Evolutionary conservation across 2,113 vertebrate genomes (phyloP), one percentile per base, ranked within the genome.

Genomic region (Cygnus atratus): DNA sequence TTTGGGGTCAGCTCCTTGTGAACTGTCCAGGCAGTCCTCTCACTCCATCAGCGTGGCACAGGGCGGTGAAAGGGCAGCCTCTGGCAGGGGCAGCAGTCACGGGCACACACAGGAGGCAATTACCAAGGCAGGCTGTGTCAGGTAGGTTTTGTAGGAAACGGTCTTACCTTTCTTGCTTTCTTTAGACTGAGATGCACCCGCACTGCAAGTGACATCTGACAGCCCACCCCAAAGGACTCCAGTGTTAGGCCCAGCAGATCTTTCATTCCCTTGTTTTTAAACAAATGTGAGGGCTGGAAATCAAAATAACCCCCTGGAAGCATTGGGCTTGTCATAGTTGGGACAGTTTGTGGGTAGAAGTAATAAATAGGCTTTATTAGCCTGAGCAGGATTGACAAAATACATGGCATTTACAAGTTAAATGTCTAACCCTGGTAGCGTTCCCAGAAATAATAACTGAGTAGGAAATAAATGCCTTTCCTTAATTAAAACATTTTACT

Each of bases 391-490:
- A 65, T 7, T 63, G 62, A 74, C 31, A 79, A 72, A 94, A 75
- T 52, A 26, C 31, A 65, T 79, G 43, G 16, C 35, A 65, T 82
- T 85, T 73, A 33, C 29, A 90, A 61, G 43, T 55, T 65, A 63
- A 85, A 52, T 52, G 17, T 90, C 54, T 83, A 75, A 83, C 7
- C 44, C 67, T 68, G 46, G 28, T 90, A 95, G 39, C 33, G 11
- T 39, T 92, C 54, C 62, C 48, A 88, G 79, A 85, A 92, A 55
- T 46, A 71, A 59, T 71, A 85, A 84, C 37, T 43, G 89, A 76
- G 39, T 20, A 90, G 55, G 50, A 95, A 37, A 3, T 50, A 81
- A 92, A 84, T 54, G 5, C 4, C 29, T 88, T 66, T 29, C 41
- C 57, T 84, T 54, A 77, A 91, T 86, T 26, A 80, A 95, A 86